phyloP scores from a whole-genome alignment of 2,113 vertebrate species.

The Oceanites oceanicus region DNA sequence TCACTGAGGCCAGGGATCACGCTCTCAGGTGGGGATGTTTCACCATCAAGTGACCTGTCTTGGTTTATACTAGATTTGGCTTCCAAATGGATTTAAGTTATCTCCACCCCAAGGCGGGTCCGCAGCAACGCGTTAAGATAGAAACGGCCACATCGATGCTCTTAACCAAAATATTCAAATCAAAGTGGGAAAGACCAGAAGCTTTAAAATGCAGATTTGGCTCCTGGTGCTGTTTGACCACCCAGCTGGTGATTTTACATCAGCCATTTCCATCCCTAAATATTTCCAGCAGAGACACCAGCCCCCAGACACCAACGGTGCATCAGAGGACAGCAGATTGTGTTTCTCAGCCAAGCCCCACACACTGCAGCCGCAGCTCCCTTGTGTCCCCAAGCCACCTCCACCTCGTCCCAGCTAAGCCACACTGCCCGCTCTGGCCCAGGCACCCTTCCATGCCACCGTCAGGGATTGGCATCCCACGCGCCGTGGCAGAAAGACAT shows the following conservation, averaged over 20 bases:
- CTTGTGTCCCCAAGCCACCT: neutral
- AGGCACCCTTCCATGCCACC: neutral
- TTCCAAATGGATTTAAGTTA: neutral
- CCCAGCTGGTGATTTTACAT: neutral
- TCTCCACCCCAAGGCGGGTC: neutral
- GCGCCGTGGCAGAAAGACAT: neutral
- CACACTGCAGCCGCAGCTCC: rapidly evolving
- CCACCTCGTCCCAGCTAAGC: neutral
- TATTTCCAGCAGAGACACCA: neutral
- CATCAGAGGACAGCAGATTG: rapidly evolving
- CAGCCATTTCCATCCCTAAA: neutral
- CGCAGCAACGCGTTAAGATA: rapidly evolving
- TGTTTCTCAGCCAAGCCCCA: neutral
- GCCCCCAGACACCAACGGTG: rapidly evolving
- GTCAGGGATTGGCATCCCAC: rapidly evolving
- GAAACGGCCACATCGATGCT: neutral
- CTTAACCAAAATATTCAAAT: neutral
- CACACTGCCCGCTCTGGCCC: rapidly evolving
- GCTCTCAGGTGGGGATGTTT: neutral
- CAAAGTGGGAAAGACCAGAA: neutral
- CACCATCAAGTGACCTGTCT: neutral
- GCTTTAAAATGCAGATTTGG: neutral
- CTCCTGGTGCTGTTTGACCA: neutral
- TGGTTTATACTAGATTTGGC: neutral
- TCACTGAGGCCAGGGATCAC: rapidly evolving